Percentiles rank a stretch among this genome's conserved stretches.
These are phyloP conservation scores for Alloplasta piceator DNA, from an alignment of 2,888 invertebrate genomes.

Conservation along the genomic window DNA sequence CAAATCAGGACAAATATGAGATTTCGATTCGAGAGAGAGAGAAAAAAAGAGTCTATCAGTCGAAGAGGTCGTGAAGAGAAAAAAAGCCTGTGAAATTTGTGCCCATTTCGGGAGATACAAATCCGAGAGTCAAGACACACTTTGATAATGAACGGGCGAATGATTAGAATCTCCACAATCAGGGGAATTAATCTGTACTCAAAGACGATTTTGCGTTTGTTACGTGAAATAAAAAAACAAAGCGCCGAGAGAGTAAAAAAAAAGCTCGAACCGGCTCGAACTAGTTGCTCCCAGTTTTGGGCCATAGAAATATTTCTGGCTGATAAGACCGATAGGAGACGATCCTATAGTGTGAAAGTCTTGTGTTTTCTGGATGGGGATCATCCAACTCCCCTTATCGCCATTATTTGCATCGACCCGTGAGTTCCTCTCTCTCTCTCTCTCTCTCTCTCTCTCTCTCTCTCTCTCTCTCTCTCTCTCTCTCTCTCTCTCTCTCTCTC, in stretches of 20 bases:
- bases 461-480: background rate
- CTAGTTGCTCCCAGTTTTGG: conserved; percentile 14
- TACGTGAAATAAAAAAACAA: conserved; percentile 1
- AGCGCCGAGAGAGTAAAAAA: conserved; percentile 16
- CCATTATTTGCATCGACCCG: conserved; percentile 1
- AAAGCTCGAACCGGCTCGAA: conserved; percentile 27
- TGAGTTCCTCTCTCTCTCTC: background rate
- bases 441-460: background rate
- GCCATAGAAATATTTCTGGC: background rate
- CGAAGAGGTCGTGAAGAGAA: too few species aligned
- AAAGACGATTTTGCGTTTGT: background rate
- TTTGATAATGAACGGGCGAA: too few species aligned
- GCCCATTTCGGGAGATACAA: too few species aligned
- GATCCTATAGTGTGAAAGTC: conserved; percentile 20
- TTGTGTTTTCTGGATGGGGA: conserved; percentile 4
- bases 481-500: background rate
- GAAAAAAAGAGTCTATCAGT: too few species aligned
- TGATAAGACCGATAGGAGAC: background rate
- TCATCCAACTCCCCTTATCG: conserved; percentile 31
- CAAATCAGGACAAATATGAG: conserved; percentile 11
- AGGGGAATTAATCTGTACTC: too few species aligned
- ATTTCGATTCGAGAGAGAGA: too few species aligned
- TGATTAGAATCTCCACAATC: too few species aligned
- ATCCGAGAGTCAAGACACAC: too few species aligned
- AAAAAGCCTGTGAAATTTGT: too few species aligned